phyloP scores from a whole-genome alignment of 2,797 vertebrate genomes.

The Enteromius afrohamiltoni region DNA sequence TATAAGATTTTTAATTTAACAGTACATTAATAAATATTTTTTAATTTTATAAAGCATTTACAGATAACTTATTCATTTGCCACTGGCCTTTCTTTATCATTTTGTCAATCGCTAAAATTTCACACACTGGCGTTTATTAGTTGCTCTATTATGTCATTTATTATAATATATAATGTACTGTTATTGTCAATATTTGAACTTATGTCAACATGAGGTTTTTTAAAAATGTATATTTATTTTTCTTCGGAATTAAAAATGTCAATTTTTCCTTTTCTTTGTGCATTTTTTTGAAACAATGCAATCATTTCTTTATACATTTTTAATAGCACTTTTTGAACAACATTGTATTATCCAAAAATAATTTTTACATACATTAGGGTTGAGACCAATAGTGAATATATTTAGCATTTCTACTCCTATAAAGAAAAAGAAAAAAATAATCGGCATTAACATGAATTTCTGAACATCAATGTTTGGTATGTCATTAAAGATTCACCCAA shows the following conservation, averaged over 20 bases:
- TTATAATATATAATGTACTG: neutral
- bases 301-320: neutral
- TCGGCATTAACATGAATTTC: neutral
- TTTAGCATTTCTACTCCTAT: neutral
- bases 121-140: too few relatives aligned
- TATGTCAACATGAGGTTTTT: neutral
- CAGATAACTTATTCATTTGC: neutral
- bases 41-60: neutral
- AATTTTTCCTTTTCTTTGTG: neutral
- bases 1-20: neutral
- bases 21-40: neutral
- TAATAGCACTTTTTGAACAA: neutral
- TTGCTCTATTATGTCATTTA: too few relatives aligned
- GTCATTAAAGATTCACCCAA: neutral
- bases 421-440: neutral
- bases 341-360: neutral
- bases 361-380: neutral
- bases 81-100: too few relatives aligned
- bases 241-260: neutral
- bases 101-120: too few relatives aligned
- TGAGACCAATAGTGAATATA: neutral
- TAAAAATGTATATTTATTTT: neutral
- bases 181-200: neutral
- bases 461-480: neutral
- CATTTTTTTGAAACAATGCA: neutral